phyloP scores from a whole-genome alignment of 2,113 vertebrate genomes.

The Mirza zaza region DNA sequence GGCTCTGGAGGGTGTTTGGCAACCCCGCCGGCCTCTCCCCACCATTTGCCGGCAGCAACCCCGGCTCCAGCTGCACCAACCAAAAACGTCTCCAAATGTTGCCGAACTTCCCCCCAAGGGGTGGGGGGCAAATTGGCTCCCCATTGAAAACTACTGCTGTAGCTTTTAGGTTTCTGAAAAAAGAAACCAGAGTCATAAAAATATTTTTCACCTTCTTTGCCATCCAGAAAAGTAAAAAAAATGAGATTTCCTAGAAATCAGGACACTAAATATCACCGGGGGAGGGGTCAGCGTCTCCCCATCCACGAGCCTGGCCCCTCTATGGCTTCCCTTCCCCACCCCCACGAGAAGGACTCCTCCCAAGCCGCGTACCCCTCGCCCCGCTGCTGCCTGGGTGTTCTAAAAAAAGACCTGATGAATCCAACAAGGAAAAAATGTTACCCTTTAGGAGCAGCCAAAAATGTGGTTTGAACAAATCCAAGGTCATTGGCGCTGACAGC shows the following conservation, averaged over 20 bases:
- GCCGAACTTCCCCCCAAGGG: too few relatives aligned
- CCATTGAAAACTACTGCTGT: neutral
- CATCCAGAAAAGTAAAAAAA: neutral
- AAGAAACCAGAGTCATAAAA: neutral
- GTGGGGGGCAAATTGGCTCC: neutral
- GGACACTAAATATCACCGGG: neutral
- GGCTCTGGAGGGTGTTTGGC: neutral
- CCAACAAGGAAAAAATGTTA: neutral
- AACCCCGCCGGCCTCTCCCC: neutral
- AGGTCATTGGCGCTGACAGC: neutral
- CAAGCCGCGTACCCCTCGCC: neutral
- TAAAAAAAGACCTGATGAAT: neutral
- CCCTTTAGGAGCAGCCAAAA: neutral
- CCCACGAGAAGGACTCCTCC: neutral
- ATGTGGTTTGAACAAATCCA: neutral
- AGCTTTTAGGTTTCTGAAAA: neutral
- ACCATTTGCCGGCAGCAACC: too few relatives aligned
- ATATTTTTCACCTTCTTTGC: neutral
- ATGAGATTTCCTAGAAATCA: neutral
- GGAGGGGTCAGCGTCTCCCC: rapidly evolving
- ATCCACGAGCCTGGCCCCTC: neutral
- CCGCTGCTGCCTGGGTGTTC: neutral
- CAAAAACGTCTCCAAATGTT: neutral
- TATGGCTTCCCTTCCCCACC: neutral
- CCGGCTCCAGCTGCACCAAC: neutral